Conservation (phyloP, 2,113 vertebrate species). For the Pseudopodoces humilis region DNA sequence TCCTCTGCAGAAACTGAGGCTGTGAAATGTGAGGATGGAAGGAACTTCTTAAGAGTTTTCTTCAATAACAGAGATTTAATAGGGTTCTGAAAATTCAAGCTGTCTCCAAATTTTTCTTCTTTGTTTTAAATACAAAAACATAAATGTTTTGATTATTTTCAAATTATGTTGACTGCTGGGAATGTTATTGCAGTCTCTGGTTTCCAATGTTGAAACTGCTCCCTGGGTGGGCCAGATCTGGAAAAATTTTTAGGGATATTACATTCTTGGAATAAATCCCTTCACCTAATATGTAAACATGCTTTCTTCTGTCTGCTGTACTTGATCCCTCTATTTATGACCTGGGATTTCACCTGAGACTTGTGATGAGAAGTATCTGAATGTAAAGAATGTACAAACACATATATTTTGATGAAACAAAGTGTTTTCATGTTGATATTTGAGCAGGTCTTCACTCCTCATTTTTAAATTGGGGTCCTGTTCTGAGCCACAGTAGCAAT, state of each 20-base stretch:
- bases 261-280: background rate
- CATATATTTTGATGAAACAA: background rate
- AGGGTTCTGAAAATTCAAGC: background rate
- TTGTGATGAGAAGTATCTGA: background rate
- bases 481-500: background rate
- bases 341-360: background rate
- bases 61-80: background rate
- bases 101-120: background rate
- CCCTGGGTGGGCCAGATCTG: conserved; percentile 36
- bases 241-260: conserved; percentile 11
- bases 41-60: background rate
- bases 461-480: background rate
- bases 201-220: background rate
- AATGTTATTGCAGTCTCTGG: background rate
- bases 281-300: background rate
- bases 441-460: background rate
- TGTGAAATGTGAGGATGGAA: background rate
- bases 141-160: conserved; percentile 25
- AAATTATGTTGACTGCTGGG: background rate
- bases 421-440: background rate
- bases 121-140: background rate
- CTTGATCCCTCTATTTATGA: background rate
- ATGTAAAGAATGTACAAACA: background rate
- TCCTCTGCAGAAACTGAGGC: background rate
- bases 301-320: background rate